phyloP scores from a whole-genome alignment of 2,888 invertebrate species.

The Schizaphis graminum region DNA sequence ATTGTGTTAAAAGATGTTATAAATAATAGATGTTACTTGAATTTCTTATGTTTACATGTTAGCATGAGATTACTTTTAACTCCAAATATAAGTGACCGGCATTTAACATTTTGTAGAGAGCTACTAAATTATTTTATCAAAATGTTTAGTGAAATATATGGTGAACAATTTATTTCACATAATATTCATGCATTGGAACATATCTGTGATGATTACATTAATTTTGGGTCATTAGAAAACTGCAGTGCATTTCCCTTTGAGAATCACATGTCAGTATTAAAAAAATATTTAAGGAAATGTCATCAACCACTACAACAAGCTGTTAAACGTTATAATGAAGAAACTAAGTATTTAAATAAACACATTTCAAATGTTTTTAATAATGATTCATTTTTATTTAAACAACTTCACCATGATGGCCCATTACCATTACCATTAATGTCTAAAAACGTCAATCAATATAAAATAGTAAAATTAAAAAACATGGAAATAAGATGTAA shows the following conservation, averaged over 20 bases:
- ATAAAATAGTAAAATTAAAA: too few relatives aligned
- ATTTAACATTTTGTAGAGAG: not conserved
- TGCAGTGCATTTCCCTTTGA: conserved; percentile 21
- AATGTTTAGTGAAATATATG: not conserved
- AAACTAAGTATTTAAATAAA: too few relatives aligned
- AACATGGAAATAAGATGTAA: too few relatives aligned
- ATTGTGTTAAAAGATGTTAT: conserved; percentile 6
- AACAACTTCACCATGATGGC: too few relatives aligned
- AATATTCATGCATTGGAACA: not conserved
- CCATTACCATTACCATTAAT: too few relatives aligned
- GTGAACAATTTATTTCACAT: not conserved
- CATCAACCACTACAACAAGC: conserved; percentile 32
- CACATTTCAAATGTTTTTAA: too few relatives aligned
- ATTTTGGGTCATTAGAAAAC: conserved; percentile 22
- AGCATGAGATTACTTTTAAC: not conserved
- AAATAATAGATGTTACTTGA: conserved; percentile 6
- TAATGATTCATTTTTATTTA: too few relatives aligned
- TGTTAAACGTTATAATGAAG: conserved; percentile 7
- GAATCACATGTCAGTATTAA: conserved; percentile 19
- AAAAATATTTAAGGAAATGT: conserved; percentile 34
- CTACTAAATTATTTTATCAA: conserved; percentile 15
- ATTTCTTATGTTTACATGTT: conserved; percentile 18
- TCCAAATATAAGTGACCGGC: too few relatives aligned
- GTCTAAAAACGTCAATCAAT: too few relatives aligned
- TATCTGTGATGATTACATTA: too few relatives aligned